Base-by-base conservation (phyloP, 1,140 invertebrate species). In the Trichonephila inaurata region DNA sequence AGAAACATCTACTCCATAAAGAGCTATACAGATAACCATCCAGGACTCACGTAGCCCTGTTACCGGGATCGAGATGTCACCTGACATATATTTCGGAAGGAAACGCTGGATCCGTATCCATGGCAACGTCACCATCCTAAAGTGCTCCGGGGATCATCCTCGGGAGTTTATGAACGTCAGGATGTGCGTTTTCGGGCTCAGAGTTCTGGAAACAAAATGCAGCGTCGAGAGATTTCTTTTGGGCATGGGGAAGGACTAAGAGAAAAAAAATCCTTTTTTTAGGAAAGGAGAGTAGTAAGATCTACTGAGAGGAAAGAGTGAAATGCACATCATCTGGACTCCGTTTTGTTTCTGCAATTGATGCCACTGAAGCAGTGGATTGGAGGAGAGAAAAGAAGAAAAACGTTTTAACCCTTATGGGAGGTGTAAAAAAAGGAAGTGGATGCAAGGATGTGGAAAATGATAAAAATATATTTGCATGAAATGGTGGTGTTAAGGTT, bases 121-220 rank as follows among this genome's bases (percentile, higher is more conserved):
- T 91, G 89, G 72, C 58, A 82, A 91, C 89, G 69, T 33, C 61
- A 82, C 72, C 89, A 44, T 33, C 33, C 24, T 82, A 91, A 91
- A 91, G 89, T 91, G 89, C 89, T 91, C 69, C 58, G 51, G 89
- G 72, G 89, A 91, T 91, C 89, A 91, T 91, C 89, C 60, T n/a
- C n/a, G 21, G 72, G 66, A 91, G 66, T 91, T 91, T 91, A 91
- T 91, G 89, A 91, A 82, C 58, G 87, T 89, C 87, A 33, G 24
- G 72, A 77, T 77, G 24, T 77, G 72, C 24, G 18, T 51, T 51
- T 51, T 40, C 40, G 81, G 81, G 44, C 40, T 21, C 24, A 60
- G 60, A 87, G 60, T 24, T 87, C 62, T 87, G 85, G 60, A 24
- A 33, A 5, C 28, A 77, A 77, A 77, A 77, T 77, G 72, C 72